Percentiles rank a stretch among this genome's conserved stretches.
Conservation (phyloP, 2,113 vertebrate genomes). For the Vulpes vulpes region DNA sequence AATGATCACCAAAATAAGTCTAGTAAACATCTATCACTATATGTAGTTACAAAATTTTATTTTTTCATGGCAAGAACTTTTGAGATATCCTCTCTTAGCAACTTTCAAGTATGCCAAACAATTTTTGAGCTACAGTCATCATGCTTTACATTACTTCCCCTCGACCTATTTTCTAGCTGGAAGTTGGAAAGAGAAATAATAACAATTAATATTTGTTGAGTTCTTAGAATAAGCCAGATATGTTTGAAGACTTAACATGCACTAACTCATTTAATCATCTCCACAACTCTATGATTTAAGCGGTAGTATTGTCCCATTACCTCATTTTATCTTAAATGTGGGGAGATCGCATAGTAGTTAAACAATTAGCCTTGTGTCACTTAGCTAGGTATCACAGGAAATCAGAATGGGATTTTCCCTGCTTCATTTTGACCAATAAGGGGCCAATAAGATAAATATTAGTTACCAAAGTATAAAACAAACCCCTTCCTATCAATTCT, state of each 20-base stretch:
- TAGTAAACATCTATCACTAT: not conserved
- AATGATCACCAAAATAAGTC: not conserved
- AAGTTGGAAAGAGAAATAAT: not conserved
- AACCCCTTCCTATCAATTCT: not conserved
- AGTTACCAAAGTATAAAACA: not conserved
- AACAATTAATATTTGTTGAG: not conserved
- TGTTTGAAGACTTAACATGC: not conserved
- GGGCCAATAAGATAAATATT: not conserved
- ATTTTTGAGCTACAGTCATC: not conserved
- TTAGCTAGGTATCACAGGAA: not conserved
- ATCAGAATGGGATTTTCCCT: not conserved
- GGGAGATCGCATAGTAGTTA: not conserved
- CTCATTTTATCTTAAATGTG: not conserved
- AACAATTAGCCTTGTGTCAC: not conserved
- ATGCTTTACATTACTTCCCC: not conserved
- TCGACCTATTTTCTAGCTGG: not conserved
- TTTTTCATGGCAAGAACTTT: not conserved
- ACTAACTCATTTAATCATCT: slow-evolving; percentile 4
- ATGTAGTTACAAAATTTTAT: not conserved
- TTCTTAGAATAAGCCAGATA: not conserved
- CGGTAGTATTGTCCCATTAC: not conserved
- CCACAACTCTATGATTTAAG: not conserved
- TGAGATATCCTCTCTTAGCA: not conserved
- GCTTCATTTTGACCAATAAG: not conserved
- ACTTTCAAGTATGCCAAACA: not conserved